Base-by-base conservation (phyloP, 2,797 vertebrate species). In the Ara ararauna region DNA sequence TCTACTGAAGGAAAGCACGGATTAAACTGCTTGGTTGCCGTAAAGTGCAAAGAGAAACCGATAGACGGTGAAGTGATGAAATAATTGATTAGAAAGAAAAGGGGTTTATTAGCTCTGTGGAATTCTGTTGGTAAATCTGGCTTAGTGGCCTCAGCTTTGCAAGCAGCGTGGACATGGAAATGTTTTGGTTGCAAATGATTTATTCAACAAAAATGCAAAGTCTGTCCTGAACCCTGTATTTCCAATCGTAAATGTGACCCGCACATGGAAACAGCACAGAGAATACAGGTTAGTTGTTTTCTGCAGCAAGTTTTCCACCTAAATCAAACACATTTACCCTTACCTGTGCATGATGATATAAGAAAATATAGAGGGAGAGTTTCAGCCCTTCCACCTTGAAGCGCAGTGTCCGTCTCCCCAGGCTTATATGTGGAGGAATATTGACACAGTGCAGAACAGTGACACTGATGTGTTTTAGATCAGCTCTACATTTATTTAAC, bases 271-370 rank as follows among this genome's bases (percentile, higher is more conserved):
- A 94, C n/a, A 95, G 94, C 88, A 45, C 53, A 84, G 64, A 84
- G n/a, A 93, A 93, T 62, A 81, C 70, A 89, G 42, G 29, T 56
- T 21, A 67, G 7, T 56, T 34, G 12, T 18, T 76, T 58, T 22
- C 24, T 65, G 88, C 48, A 92, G 84, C 53, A 94, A 51, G 44
- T 85, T 94, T 68, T 70, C 48, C 51, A 30, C 61, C 56, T 58
- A 47, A 89, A 96, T 85, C 81, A 50, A 36, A 68, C 32, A 38
- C 88, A 50, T 82, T 93, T 89, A 79, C 93, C 87, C 89, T 95
- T 93, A 91, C 77, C 86, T 85, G 66, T n/a, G 42, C 29, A 7
- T 9, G 36, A 50, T 61, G 85, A 91, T 88, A 81, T 67, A 85
- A 60, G 92, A 87, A 95, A 96, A 91, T 27, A 23, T 1, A 2